phyloP scores from a whole-genome alignment of 2,113 vertebrate genomes.

The Ailuropoda melanoleuca region DNA sequence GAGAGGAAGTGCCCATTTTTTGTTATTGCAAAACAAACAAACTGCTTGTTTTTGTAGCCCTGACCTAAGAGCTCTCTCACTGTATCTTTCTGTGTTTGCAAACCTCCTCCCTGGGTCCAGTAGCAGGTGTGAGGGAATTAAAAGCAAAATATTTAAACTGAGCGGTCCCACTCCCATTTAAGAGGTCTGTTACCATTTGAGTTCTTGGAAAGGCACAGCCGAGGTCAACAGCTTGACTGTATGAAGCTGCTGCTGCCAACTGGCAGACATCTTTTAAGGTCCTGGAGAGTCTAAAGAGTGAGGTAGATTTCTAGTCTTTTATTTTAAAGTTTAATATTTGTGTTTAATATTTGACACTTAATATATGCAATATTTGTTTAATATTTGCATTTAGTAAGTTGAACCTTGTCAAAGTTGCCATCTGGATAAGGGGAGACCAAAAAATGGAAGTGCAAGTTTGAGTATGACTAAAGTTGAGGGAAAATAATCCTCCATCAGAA shows the following conservation, averaged over 20 bases:
- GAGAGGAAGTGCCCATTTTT: conserved; percentile 78
- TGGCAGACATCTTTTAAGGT: conserved; percentile 66
- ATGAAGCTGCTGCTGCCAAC: conserved; percentile 44
- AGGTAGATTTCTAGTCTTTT: conserved; percentile 33
- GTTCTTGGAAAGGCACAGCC: conserved; percentile 70
- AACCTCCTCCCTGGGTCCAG: conserved; percentile 52
- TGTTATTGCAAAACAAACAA: conserved; percentile 79
- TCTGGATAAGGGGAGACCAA: not conserved
- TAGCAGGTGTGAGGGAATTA: conserved; percentile 78
- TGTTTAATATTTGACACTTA: not conserved
- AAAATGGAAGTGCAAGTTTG: not conserved
- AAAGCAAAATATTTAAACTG: conserved; percentile 72
- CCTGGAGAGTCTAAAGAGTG: not conserved
- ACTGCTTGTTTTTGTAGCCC: conserved; percentile 78
- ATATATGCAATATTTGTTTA: not conserved
- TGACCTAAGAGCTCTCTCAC: conserved; percentile 77
- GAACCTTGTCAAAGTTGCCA: conserved; percentile 13
- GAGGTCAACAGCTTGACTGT: conserved; percentile 61
- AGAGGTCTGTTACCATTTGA: conserved; percentile 44
- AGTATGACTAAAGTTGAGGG: not conserved
- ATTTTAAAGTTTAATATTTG: conserved; percentile 48
- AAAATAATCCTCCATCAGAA: not conserved
- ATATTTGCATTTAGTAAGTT: conserved; percentile 18
- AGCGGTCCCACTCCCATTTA: conserved; percentile 54
- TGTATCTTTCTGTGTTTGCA: conserved; percentile 74